Conservation (phyloP, 2,888 invertebrate species). For the Drosophila diplacantha region DNA sequence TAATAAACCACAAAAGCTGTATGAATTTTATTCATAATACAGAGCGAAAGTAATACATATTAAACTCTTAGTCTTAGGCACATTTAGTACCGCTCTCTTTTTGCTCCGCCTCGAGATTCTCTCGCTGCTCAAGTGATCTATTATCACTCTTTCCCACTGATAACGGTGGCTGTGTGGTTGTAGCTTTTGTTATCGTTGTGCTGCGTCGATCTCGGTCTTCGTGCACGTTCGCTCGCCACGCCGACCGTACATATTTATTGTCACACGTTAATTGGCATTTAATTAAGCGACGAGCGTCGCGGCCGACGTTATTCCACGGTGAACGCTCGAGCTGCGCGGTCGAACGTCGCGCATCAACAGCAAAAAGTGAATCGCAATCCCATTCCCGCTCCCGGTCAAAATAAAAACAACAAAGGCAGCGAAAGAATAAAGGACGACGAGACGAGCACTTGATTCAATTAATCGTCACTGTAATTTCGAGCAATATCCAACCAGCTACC, state of each 20-base stretch:
- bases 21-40: conserved; percentile 75
- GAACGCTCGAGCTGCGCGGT: conserved; percentile 51
- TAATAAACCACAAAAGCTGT: conserved; percentile 69
- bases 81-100: conserved; percentile 48
- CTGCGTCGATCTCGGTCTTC: conserved; percentile 26
- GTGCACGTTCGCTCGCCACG: conserved; percentile 15
- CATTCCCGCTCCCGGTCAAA: not conserved
- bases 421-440: conserved; percentile 42
- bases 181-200: conserved; percentile 31
- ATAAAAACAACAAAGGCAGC: conserved; percentile 49
- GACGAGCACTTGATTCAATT: conserved; percentile 32
- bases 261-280: conserved; percentile 73
- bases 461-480: conserved; percentile 17
- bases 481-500: conserved; percentile 7
- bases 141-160: conserved; percentile 27
- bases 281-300: conserved; percentile 61
- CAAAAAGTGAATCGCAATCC: conserved; percentile 1
- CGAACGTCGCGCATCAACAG: conserved; percentile 18
- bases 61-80: conserved; percentile 67
- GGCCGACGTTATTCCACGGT: conserved; percentile 56
- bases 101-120: conserved; percentile 29
- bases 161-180: conserved; percentile 36
- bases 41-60: conserved; percentile 61
- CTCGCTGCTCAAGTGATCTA: conserved; percentile 3
- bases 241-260: conserved; percentile 45